phyloP scores from a whole-genome alignment of 2,888 invertebrate genomes.

The Caenorhabditis angaria region DNA sequence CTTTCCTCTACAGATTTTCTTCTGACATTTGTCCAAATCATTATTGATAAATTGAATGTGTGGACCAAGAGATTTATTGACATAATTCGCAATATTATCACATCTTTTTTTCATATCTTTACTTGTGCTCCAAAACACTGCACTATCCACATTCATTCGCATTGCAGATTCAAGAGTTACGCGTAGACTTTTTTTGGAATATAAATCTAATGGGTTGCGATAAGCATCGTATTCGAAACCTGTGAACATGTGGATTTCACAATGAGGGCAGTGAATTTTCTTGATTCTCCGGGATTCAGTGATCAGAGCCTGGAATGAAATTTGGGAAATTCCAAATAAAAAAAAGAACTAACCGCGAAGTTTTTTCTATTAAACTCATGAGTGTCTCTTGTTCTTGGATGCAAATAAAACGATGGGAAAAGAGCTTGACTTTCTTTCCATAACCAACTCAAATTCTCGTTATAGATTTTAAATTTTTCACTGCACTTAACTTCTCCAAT shows the following conservation, averaged over 20 bases:
- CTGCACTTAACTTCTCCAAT: constrained; percentile 20
- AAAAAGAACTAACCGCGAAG: constrained; percentile 17
- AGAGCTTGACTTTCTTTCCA: constrained; percentile 38
- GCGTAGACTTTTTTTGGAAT: constrained; percentile 31
- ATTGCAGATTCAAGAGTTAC: constrained; percentile 50
- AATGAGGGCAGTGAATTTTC: constrained; percentile 20
- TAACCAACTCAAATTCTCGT: constrained; percentile 40
- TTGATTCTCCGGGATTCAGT: constrained; percentile 38
- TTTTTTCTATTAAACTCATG: constrained; percentile 15
- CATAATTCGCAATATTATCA: constrained; percentile 34
- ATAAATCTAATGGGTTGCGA: constrained; percentile 32
- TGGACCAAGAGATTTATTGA: constrained; percentile 45
- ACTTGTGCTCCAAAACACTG: constrained; percentile 60
- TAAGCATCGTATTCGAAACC: constrained; percentile 66
- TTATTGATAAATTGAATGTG: constrained; percentile 19
- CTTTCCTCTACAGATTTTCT: constrained; percentile 14
- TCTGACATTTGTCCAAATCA: constrained; percentile 29
- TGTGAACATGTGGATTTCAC: constrained; percentile 53
- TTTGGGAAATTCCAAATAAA: no score
- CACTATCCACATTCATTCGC: constrained; percentile 53
- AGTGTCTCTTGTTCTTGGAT: constrained; percentile 11
- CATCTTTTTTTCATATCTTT: constrained; percentile 48
- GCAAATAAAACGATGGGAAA: constrained; percentile 43
- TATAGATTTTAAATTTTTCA: constrained; percentile 19
- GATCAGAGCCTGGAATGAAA: constrained; percentile 35